A percentile compares a stretch with the other conserved stretches of the same genome.
Conservation (phyloP, 2,888 invertebrate species). For the Pristionchus exspectatus region DNA sequence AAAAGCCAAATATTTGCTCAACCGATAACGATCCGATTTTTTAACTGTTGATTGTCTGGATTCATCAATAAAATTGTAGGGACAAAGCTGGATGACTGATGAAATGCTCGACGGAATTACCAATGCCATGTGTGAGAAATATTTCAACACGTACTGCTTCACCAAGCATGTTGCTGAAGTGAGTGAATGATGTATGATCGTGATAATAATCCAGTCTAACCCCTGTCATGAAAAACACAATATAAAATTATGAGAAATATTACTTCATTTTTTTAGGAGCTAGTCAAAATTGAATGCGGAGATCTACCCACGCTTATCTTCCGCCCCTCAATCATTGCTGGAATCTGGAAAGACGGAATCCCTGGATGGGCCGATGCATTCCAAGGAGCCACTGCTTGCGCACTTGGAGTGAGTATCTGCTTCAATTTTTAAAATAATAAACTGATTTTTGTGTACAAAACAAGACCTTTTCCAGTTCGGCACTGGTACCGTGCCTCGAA, state of each 20-base stretch:
- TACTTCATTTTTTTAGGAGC: slow-evolving; percentile 51
- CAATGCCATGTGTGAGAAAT: slow-evolving; percentile 83
- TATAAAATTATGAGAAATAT: not conserved
- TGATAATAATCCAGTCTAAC: not conserved
- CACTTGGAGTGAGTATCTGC: not conserved
- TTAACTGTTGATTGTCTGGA: not conserved
- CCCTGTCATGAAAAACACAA: not conserved
- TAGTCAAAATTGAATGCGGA: slow-evolving; percentile 86
- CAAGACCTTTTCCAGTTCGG: not conserved
- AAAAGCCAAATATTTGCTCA: not conserved
- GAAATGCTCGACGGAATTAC: slow-evolving; percentile 80
- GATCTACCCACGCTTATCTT: slow-evolving; percentile 87
- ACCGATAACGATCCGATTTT: not conserved
- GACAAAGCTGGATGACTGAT: slow-evolving; percentile 82
- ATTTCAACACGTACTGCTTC: slow-evolving; percentile 94
- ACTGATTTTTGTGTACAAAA: not conserved
- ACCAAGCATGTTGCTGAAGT: slow-evolving; percentile 92
- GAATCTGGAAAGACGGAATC: slow-evolving; percentile 82
- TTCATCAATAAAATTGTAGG: slow-evolving; percentile 45
- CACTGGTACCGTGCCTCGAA: slow-evolving; percentile 6
- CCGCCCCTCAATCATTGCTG: slow-evolving; percentile 93
- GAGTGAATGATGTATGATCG: not conserved
- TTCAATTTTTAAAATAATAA: not conserved
- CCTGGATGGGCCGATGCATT: slow-evolving; percentile 95
- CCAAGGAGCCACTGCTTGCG: slow-evolving; percentile 88